Percentiles rank a stretch among this genome's conserved stretches.
phyloP scores from a whole-genome alignment of 2,888 invertebrate genomes.

The Drosophila tripunctata region DNA sequence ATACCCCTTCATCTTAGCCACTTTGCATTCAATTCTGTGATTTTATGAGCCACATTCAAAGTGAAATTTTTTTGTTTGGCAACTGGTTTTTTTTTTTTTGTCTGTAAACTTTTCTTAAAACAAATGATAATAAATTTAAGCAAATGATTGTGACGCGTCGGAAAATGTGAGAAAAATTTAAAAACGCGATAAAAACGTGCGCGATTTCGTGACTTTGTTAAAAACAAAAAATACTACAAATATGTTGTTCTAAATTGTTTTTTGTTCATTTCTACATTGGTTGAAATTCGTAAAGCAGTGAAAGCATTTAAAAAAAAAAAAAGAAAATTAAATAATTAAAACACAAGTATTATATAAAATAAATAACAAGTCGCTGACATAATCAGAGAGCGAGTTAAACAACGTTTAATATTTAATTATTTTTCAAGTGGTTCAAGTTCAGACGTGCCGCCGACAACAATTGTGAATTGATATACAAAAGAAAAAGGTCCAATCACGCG shows the following conservation, averaged over 20 bases:
- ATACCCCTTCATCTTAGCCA: too few relatives aligned
- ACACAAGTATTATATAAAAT: constrained; percentile 19
- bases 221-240: constrained; percentile 23
- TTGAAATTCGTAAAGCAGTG: constrained; percentile 52
- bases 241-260: constrained; percentile 42
- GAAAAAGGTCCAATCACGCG: constrained; percentile 48
- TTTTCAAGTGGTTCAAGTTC: constrained; percentile 62
- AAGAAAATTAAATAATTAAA: constrained; percentile 3
- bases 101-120: background rate
- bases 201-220: constrained; percentile 39
- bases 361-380: constrained; percentile 55
- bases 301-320: constrained; percentile 9
- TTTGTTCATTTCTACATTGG: constrained; percentile 40
- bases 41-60: constrained; percentile 59
- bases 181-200: constrained; percentile 69
- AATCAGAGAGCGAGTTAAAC: constrained; percentile 46
- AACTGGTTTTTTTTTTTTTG: constrained; percentile 39
- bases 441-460: constrained; percentile 65
- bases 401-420: constrained; percentile 15
- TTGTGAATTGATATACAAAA: constrained; percentile 74
- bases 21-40: constrained; percentile 27
- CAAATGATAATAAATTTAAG: constrained; percentile 35
- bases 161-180: constrained; percentile 45
- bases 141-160: constrained; percentile 30
- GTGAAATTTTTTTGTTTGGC: constrained; percentile 63